Conservation (phyloP, 1,140 invertebrate genomes). For the Caerostris extrusa region DNA sequence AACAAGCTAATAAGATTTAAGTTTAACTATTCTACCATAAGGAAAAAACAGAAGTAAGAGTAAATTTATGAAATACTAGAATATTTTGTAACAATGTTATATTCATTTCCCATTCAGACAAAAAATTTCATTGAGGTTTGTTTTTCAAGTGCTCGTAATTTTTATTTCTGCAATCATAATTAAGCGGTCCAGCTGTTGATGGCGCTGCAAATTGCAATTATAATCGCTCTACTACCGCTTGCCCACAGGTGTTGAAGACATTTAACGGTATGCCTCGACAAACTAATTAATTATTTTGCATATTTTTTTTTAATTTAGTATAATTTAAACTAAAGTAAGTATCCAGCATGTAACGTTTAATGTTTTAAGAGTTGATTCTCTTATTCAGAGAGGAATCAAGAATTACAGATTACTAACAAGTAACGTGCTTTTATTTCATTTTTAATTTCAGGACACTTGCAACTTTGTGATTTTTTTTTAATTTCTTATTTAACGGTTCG, state of each 20-base stretch:
- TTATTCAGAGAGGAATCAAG: background rate
- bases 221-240: slow-evolving; percentile 15
- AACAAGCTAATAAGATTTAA: background rate
- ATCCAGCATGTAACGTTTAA: slow-evolving; percentile 2
- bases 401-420: slow-evolving; percentile 4
- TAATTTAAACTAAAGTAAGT: background rate
- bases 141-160: background rate
- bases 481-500: too few species aligned
- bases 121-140: background rate
- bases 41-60: background rate
- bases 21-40: background rate
- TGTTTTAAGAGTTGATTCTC: slow-evolving; percentile 14
- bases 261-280: slow-evolving; percentile 21
- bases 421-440: background rate
- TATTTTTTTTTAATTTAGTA: background rate
- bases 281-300: slow-evolving; percentile 32
- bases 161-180: slow-evolving; percentile 3
- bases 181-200: background rate
- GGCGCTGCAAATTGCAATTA: background rate
- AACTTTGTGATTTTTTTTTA: too few species aligned
- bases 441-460: background rate
- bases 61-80: background rate
- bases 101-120: background rate
- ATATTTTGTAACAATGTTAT: background rate
- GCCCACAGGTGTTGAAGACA: slow-evolving; percentile 35